phyloP scores from a whole-genome alignment of 2,113 vertebrate genomes.

The Sceloporus undulatus region DNA sequence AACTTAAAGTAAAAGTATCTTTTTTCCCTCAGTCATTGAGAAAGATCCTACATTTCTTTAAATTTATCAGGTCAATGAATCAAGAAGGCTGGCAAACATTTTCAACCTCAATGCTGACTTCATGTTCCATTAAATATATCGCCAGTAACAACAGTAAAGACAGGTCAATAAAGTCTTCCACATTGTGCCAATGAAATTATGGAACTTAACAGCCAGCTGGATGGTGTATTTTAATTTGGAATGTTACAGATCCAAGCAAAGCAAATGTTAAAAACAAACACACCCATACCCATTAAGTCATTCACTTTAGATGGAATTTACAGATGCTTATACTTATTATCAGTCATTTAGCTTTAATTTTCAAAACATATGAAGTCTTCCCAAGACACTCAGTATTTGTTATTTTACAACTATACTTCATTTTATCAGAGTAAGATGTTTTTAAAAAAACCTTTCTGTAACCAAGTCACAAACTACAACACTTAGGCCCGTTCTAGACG shows the following conservation, averaged over 20 bases:
- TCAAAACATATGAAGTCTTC: conserved; percentile 37
- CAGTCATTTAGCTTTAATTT: conserved; percentile 61
- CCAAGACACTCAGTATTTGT: conserved; percentile 29
- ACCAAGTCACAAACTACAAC: too few species aligned
- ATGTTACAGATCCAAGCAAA: conserved; percentile 36
- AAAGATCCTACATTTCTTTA: neutral
- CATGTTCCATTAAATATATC: neutral
- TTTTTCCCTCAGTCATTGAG: neutral
- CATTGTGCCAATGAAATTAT: neutral
- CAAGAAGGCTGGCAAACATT: conserved; percentile 25
- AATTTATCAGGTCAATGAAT: conserved; percentile 10
- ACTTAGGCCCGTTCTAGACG: too few species aligned
- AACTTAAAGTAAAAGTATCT: neutral
- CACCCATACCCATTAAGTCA: conserved; percentile 58
- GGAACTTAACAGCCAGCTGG: conserved; percentile 46
- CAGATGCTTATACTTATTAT: conserved; percentile 38
- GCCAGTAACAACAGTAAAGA: neutral
- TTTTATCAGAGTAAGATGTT: neutral
- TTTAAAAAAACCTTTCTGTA: neutral
- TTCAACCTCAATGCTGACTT: conserved; percentile 25
- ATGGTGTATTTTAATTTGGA: conserved; percentile 7
- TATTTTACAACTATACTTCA: neutral
- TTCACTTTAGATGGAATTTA: conserved; percentile 57
- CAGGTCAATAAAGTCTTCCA: neutral
- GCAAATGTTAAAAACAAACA: conserved; percentile 65